A percentile compares a stretch with the other conserved stretches of the same genome.
These are phyloP conservation scores for Xestia ashworthii DNA, from an alignment of 2,888 invertebrate species.

Conservation along the genomic window DNA sequence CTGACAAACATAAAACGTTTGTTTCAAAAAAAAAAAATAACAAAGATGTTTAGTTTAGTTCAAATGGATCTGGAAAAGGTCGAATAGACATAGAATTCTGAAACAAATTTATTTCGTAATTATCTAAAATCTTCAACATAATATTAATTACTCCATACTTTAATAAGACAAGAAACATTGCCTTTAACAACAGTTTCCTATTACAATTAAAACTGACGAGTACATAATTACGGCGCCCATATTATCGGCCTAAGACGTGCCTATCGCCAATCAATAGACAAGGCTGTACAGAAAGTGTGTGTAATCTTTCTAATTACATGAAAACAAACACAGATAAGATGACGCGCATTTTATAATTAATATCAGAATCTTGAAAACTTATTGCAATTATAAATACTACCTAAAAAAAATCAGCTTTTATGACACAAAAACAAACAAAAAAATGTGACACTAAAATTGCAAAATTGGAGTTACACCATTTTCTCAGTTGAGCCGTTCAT, in stretches of 20 bases:
- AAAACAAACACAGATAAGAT: slow-evolving; percentile 55
- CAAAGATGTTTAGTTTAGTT: neutral
- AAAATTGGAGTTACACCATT: slow-evolving; percentile 36
- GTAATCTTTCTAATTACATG: slow-evolving; percentile 48
- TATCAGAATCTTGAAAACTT: neutral
- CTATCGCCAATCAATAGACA: slow-evolving; percentile 50
- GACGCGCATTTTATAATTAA: slow-evolving; percentile 16
- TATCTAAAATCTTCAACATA: slow-evolving; percentile 1
- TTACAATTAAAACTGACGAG: slow-evolving; percentile 48
- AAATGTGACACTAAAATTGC: slow-evolving; percentile 12
- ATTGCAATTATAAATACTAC: neutral
- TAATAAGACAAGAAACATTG: slow-evolving; percentile 35
- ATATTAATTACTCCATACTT: neutral
- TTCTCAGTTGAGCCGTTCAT: slow-evolving; percentile 5
- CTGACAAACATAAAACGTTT: neutral
- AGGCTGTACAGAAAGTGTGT: slow-evolving; percentile 30
- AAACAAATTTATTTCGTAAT: neutral
- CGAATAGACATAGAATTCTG: neutral
- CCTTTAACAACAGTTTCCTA: slow-evolving; percentile 39
- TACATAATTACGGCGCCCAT: slow-evolving; percentile 41
- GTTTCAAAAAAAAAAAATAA: neutral
- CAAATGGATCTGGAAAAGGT: no score
- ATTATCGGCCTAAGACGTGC: slow-evolving; percentile 54
- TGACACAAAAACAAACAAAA: neutral
- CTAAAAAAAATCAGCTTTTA: neutral